Base-by-base conservation (phyloP, 1,140 invertebrate species). In the Mactra quadrangularis region DNA sequence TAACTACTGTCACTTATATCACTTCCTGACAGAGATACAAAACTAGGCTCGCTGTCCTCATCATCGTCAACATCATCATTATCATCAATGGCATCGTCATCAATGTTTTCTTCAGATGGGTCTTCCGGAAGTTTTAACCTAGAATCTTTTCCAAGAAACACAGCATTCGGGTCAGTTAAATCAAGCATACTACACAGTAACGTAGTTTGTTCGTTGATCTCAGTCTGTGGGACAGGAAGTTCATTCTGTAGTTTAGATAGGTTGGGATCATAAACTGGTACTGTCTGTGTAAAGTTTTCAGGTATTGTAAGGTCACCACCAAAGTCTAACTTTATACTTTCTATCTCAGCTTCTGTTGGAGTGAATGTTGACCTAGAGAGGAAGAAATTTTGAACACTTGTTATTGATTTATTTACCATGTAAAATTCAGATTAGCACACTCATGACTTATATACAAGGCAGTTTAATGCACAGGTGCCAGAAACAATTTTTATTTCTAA, bases 161-260 rank as follows among this genome's bases (percentile, higher is more conserved):
- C 85, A 41, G 88, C 86, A 84, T 94, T 92, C 1, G 97, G 97
- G 94, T 98, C 96, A 83, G 95, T 95, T 17, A 98, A 94, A 9
- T 95, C 94, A 22, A 99, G 92, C 90, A 94, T 95, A n/a, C 96
- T 94, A 93, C 97, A 99, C 70, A 99, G 95, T 52, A 94, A 89
- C 9, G 94, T 94, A 7, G 97, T 98, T 92, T 99, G 98, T 22
- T 96, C 95, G 94, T 99, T 99, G 7, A 87, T 82, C 29, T 77
- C 75, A 6, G 60, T 66, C 15, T 83, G n/a, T 15, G 84, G 74
- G 19, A 45, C 31, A 11, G 55, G 86, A 41, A 90, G 77, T 52
- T 75, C 85, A 33, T 89, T 86, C 52, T 89, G 84, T n/a, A 93
- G 90, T 11, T 81, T 88, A 13, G 81, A 76, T 3, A 35, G 33